phyloP scores from a whole-genome alignment of 1,140 invertebrate genomes.

The Ooceraea biroi region DNA sequence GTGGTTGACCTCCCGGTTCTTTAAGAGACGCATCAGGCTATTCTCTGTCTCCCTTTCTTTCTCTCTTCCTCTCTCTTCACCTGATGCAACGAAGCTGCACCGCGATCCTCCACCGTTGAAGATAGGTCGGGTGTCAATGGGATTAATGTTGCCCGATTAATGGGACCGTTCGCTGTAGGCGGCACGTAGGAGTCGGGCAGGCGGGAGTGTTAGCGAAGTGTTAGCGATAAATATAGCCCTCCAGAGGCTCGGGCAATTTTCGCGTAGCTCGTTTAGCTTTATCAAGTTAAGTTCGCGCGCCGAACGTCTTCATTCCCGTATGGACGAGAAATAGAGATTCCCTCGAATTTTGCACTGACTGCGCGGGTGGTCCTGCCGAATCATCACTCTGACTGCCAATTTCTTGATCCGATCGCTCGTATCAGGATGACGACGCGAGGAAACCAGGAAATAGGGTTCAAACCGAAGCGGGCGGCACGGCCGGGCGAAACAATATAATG shows the following conservation, averaged over 20 bases:
- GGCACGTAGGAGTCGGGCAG: neutral
- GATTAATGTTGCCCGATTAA: conserved; percentile 60
- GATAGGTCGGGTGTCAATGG: conserved; percentile 61
- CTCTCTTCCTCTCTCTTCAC: conserved; percentile 49
- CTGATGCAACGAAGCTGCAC: conserved; percentile 53
- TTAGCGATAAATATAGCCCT: conserved; percentile 46
- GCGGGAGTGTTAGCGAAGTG: conserved; percentile 6
- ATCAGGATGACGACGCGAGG: conserved; percentile 16
- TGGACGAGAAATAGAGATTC: conserved; percentile 21
- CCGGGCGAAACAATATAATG: conserved; percentile 67
- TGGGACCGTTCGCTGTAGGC: conserved; percentile 42
- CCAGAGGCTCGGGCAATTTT: conserved; percentile 24
- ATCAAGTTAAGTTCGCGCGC: conserved; percentile 14
- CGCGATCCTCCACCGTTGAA: conserved; percentile 61
- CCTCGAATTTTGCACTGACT: neutral
- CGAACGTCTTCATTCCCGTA: conserved; percentile 7
- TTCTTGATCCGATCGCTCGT: neutral
- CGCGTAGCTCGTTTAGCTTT: conserved; percentile 35
- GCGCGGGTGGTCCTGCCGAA: neutral
- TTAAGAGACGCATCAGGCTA: conserved; percentile 48
- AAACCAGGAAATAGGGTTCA: neutral
- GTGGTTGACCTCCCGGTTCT: conserved; percentile 54
- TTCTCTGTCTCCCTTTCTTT: too few species aligned
- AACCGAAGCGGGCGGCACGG: neutral
- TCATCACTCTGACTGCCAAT: neutral